Conservation (phyloP, 2,113 vertebrate genomes). For the Myxocyprinus asiaticus region DNA sequence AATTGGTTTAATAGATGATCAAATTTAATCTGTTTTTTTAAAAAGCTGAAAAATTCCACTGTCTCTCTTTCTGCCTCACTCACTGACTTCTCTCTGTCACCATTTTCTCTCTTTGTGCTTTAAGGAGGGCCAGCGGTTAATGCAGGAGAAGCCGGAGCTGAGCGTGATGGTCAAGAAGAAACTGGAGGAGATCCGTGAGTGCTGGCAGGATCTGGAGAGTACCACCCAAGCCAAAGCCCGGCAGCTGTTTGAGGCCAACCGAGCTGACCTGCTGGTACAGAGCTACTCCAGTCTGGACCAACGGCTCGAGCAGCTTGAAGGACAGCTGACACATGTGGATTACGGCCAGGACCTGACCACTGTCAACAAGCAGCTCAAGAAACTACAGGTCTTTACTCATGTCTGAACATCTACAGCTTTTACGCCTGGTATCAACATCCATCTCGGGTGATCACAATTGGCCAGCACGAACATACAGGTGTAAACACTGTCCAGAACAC, state of each 20-base stretch:
- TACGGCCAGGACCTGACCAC: slow-evolving; percentile 82
- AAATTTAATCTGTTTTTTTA: no score
- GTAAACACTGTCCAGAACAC: no score
- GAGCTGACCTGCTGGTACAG: slow-evolving; percentile 84
- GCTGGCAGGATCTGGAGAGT: slow-evolving; percentile 88
- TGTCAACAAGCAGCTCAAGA: slow-evolving; percentile 88
- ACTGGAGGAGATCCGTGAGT: slow-evolving; percentile 86
- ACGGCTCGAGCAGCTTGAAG: slow-evolving; percentile 82
- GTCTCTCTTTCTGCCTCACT: background rate
- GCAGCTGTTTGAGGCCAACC: slow-evolving; percentile 88
- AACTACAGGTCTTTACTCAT: slow-evolving; percentile 77
- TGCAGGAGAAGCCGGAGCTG: slow-evolving; percentile 89
- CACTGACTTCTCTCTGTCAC: background rate
- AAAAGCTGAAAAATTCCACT: no score
- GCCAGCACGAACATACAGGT: no score
- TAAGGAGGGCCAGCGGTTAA: slow-evolving; percentile 88
- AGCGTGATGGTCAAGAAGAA: slow-evolving; percentile 80
- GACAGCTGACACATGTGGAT: slow-evolving; percentile 80
- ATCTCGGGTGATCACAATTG: no score
- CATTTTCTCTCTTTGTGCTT: background rate
- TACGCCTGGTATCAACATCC: no score
- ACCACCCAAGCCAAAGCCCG: slow-evolving; percentile 85
- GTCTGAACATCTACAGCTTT: background rate
- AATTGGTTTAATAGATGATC: no score
- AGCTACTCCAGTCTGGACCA: slow-evolving; percentile 85